Conservation (phyloP, 2,888 invertebrate genomes). For the Chrysina gloriosa region DNA sequence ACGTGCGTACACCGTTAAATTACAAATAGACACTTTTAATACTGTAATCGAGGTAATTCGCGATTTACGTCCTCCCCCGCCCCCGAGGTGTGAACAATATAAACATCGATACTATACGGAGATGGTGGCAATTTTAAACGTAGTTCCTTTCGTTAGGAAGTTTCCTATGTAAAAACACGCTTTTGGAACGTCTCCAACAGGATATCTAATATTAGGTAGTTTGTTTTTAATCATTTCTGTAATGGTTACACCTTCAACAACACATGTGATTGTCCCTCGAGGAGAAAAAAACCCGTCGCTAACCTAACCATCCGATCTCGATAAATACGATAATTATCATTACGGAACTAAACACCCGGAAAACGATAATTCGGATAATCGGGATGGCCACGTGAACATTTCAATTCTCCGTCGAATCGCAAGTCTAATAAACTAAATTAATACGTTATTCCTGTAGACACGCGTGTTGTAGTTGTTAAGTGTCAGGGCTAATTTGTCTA, state of each 20-base stretch:
- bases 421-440: slow-evolving; percentile 31
- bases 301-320: neutral
- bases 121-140: slow-evolving; percentile 60
- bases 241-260: slow-evolving; percentile 25
- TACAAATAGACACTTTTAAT: too few species aligned
- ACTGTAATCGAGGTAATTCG: too few species aligned
- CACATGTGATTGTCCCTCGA: slow-evolving; percentile 14
- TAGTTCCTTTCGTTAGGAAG: slow-evolving; percentile 60
- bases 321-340: neutral
- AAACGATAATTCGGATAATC: neutral
- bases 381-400: neutral
- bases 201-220: slow-evolving; percentile 64
- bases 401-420: slow-evolving; percentile 25
- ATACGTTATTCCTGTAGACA: slow-evolving; percentile 24
- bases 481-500: slow-evolving; percentile 44
- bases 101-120: slow-evolving; percentile 51
- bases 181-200: slow-evolving; percentile 61
- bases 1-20: too few species aligned
- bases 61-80: too few species aligned
- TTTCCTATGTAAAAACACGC: slow-evolving; percentile 59
- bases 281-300: neutral
- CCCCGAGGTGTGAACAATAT: slow-evolving; percentile 44
- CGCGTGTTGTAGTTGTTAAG: slow-evolving; percentile 38
- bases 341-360: neutral
- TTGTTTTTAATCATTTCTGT: slow-evolving; percentile 60